Evolutionary conservation across 2,113 vertebrate genomes (phyloP).

Genomic region (Chlorodrepanis virens): DNA sequence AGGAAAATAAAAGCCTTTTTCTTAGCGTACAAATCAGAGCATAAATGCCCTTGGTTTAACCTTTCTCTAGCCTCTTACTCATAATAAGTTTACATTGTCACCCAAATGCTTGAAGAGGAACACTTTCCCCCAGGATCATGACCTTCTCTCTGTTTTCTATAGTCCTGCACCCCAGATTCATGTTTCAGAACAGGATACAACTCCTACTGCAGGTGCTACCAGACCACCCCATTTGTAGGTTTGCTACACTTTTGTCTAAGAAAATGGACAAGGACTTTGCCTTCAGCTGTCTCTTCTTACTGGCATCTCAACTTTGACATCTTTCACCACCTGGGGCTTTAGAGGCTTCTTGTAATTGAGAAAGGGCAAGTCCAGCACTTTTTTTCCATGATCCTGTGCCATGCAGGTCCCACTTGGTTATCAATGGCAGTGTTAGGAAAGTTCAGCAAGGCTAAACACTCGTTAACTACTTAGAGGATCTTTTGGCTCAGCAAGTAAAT

Average conservation of each 20-base stretch:
- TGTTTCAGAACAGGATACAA: rapidly evolving
- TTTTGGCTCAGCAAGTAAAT: conserved; percentile 26
- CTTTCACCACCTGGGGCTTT: conserved; percentile 3
- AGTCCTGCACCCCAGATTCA: neutral
- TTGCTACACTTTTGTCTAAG: neutral
- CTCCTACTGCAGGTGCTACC: neutral
- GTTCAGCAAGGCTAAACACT: conserved; percentile 1
- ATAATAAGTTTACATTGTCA: neutral
- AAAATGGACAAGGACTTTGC: neutral
- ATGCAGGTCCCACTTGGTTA: neutral
- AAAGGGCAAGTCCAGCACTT: neutral
- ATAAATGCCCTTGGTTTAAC: neutral
- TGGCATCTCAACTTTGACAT: neutral
- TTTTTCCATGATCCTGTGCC: neutral
- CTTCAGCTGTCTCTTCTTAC: neutral
- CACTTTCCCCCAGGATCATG: neutral
- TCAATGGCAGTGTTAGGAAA: conserved; percentile 4
- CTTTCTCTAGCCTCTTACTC: neutral
- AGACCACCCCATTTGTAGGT: neutral
- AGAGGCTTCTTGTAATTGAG: neutral
- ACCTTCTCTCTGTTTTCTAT: neutral
- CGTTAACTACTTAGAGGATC: neutral
- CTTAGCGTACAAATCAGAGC: neutral
- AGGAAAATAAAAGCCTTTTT: neutral
- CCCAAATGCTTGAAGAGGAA: neutral